Evolutionary conservation across 2,888 invertebrate genomes (phyloP), one percentile per base, ranked within the genome.

Genomic region (Eupithecia subfuscata): DNA sequence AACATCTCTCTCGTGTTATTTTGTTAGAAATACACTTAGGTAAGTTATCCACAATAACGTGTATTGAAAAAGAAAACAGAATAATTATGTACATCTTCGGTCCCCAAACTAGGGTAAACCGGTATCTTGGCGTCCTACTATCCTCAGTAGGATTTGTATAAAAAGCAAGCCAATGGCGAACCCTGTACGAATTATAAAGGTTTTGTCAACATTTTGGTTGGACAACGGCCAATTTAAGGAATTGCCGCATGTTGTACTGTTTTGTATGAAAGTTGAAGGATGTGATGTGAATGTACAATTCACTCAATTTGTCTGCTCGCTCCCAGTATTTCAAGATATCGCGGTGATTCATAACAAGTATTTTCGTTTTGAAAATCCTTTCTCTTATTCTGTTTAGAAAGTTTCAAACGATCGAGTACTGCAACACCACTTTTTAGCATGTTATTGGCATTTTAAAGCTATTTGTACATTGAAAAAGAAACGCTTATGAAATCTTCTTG

Each of bases 241-340:
- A 69, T 48, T 78, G 75, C 75, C 70, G 71, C 78, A 77, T n/a
- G n/a, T n/a, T n/a, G n/a, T n/a, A n/a, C n/a, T 64, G 45, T 60
- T 73, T n/a, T 52, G 52, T 52, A 52, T 11, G 80, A 69, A 79
- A 74, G 73, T 69, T 78, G 77, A 65, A 77, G 79, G n/a, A 30
- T 30, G 30, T 30, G 74, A 79, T 78, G 77, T 78, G 70, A 82
- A 79, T 75, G 70, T 79, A 79, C 81, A 80, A 79, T 81, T 79
- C 77, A 70, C 64, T 75, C 76, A 75, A 76, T 81, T 80, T 76
- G 80, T 73, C 75, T 64, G 18, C 64, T 34, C 63, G 11, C 30
- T 30, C 18, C 18, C 3, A 60, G 56, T 60, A 60, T 60, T 56
- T 60, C 4, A 22, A 22, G 22, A 56, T 11, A 56, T 56, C n/a